Base-by-base conservation (phyloP, 2,888 invertebrate species). In the Maniola hyperantus region DNA sequence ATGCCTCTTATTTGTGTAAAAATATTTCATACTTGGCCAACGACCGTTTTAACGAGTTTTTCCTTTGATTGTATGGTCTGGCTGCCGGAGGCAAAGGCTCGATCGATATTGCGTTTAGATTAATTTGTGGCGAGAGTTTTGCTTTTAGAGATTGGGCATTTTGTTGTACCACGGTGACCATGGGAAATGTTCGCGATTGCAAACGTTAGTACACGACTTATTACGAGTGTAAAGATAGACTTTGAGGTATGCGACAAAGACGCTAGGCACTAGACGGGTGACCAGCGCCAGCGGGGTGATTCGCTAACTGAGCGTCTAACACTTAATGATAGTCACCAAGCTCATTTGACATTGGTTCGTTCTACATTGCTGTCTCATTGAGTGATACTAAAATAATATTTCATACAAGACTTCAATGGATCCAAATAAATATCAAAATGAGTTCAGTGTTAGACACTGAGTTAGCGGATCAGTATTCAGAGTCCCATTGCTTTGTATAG, bases 51-150 rank as follows among this genome's bases (percentile, higher is more conserved):
- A 51, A 26, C 10, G n/a, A 26, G 26, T 18, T 18, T 48, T 26
- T 10, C 46, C 48, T 46, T 34, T 39, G 42, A 57, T 39, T 74
- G 66, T 71, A 67, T 66, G 66, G 65, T 67, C 63, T 68, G 71
- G 65, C 65, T 71, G 73, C 79, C 71, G 73, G 85, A 87, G 81
- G 81, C 84, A 83, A 83, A 85, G 78, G 83, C 89, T 87, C 89
- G 85, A 87, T 87, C 84, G 76, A 70, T 79, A 79, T 83, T 77
- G 76, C 80, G 80, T 87, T 88, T 87, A 88, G 85, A 84, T 84
- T 87, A 83, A 84, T 85, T 85, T 84, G 88, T 85, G 87, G 88
- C 88, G 86, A 88, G 81, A 87, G 81, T 83, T 87, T 83, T 87
- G 89, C 87, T 90, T 26, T 88, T 85, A 84, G 73, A 76, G 78